A percentile compares a stretch with the other conserved stretches of the same genome.
Conservation (phyloP, 2,113 vertebrate species). For the Crotalus horridus region DNA sequence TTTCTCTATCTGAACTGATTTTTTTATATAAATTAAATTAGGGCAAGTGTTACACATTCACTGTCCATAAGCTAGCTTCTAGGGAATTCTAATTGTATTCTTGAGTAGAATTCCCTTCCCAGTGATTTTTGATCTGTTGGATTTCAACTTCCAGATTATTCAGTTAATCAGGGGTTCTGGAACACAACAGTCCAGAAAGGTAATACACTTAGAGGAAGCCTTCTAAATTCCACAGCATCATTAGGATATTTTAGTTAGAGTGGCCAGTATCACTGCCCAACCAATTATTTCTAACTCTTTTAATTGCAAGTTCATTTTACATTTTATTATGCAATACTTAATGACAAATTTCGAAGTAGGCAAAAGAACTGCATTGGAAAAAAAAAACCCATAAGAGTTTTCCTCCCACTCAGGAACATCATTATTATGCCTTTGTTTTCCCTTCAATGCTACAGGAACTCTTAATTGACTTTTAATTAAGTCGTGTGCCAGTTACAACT, state of each 20-base stretch:
- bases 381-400: conserved; percentile 43
- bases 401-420: conserved; percentile 22
- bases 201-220: neutral
- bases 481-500: conserved; percentile 31
- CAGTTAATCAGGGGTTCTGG: neutral
- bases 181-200: neutral
- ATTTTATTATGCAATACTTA: conserved; percentile 16
- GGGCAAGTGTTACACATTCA: neutral
- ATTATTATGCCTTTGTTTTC: conserved; percentile 50
- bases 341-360: neutral
- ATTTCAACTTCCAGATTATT: neutral
- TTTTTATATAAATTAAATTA: neutral
- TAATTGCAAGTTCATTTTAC: neutral
- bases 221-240: neutral
- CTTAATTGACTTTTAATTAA: conserved; percentile 67
- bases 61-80: neutral
- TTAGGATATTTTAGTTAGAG: neutral
- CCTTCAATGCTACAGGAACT: conserved; percentile 49
- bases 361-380: conserved; percentile 24
- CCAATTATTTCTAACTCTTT: neutral
- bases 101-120: neutral
- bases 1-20: neutral
- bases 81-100: neutral
- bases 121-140: neutral
- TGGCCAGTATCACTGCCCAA: neutral